phyloP scores from a whole-genome alignment of 2,797 vertebrate species.

The Diceros bicornis region DNA sequence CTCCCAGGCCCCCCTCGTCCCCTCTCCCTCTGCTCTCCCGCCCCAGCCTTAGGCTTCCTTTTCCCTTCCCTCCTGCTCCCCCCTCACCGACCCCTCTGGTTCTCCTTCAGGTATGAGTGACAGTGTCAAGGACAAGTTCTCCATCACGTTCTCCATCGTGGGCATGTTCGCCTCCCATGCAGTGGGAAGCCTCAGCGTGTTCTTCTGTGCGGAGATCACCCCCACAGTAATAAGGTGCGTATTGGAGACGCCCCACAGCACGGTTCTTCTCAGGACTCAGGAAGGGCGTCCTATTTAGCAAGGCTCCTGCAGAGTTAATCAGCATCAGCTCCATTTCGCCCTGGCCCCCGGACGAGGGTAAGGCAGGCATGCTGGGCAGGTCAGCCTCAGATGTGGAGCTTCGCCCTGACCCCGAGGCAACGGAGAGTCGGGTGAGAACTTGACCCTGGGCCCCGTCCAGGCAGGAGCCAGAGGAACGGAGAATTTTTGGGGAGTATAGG shows the following conservation, averaged over 20 bases:
- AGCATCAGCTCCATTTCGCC: background rate
- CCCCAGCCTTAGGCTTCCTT: background rate
- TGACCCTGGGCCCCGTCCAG: background rate
- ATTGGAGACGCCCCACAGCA: rapidly evolving
- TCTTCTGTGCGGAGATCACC: constrained; percentile 98
- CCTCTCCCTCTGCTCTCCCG: background rate
- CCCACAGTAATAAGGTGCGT: constrained; percentile 98
- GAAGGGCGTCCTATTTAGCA: background rate
- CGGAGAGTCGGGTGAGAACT: background rate
- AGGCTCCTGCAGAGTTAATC: no score
- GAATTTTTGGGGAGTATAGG: background rate
- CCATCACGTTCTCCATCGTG: constrained; percentile 96
- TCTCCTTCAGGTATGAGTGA: constrained; percentile 91
- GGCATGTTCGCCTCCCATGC: constrained; percentile 99
- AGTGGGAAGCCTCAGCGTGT: constrained; percentile 97
- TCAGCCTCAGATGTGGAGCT: background rate
- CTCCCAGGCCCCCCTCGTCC: background rate
- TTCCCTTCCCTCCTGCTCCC: background rate
- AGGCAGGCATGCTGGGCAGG: rapidly evolving
- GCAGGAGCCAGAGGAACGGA: background rate
- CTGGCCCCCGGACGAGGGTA: background rate
- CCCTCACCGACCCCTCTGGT: background rate
- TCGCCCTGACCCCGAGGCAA: background rate
- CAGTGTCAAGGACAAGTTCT: constrained; percentile 96
- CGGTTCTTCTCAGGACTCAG: background rate